A percentile compares a stretch with the other conserved stretches of the same genome.
Evolutionary conservation across 2,888 invertebrate species (phyloP).

Genomic region (Leptopilina syphax): DNA sequence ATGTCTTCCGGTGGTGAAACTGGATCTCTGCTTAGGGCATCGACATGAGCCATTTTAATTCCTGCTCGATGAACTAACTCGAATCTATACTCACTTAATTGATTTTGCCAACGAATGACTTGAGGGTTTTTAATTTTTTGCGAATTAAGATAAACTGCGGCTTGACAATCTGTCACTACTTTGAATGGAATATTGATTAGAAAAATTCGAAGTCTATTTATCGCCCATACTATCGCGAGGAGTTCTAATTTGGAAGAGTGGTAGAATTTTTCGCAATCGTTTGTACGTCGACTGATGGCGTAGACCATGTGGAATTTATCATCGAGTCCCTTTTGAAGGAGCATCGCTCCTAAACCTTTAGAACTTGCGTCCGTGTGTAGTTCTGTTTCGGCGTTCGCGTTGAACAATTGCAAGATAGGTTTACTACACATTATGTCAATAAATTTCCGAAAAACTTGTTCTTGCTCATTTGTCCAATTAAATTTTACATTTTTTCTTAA

Average conservation of each 20-base stretch:
- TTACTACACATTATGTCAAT: neutral
- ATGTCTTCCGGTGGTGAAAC: neutral
- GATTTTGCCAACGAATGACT: constrained; percentile 7
- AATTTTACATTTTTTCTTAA: neutral
- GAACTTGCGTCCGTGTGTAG: constrained; percentile 34
- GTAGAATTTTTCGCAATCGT: neutral
- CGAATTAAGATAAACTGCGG: constrained; percentile 52
- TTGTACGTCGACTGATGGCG: constrained; percentile 10
- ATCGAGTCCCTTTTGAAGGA: constrained; percentile 13
- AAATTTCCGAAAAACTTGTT: neutral
- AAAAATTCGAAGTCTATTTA: constrained; percentile 46
- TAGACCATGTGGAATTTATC: constrained; percentile 8
- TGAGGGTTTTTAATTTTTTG: constrained; percentile 44
- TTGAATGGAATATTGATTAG: constrained; percentile 53
- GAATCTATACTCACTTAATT: neutral
- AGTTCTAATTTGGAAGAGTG: constrained; percentile 17
- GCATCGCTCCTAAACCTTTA: constrained; percentile 34
- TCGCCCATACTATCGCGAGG: constrained; percentile 7
- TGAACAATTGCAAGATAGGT: neutral
- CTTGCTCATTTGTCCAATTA: neutral
- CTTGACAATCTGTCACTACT: constrained; percentile 58
- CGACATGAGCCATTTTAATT: neutral
- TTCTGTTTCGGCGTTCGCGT: constrained; percentile 6
- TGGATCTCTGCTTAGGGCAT: neutral
- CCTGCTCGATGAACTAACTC: neutral